Conservation (phyloP, 2,888 invertebrate species). For the Gastracanthus pulcherrimus region DNA sequence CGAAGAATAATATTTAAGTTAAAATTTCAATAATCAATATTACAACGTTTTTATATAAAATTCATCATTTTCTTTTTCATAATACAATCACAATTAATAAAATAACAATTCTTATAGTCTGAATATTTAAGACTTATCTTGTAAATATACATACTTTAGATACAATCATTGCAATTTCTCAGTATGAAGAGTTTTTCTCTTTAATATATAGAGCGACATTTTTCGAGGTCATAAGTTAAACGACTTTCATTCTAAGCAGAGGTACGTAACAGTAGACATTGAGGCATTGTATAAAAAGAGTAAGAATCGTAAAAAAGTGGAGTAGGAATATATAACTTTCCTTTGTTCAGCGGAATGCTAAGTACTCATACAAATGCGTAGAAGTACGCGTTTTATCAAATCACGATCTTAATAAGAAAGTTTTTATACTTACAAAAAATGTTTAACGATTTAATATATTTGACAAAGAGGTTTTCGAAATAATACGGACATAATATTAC, state of each 20-base stretch:
- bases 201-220: not conserved
- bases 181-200: not conserved
- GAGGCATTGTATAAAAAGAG: slow-evolving; percentile 49
- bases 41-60: not conserved
- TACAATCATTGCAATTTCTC: not conserved
- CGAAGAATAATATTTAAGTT: slow-evolving; percentile 5
- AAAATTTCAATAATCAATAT: no score
- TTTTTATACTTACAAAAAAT: no score
- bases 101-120: not conserved
- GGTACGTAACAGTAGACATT: slow-evolving; percentile 42
- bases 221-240: slow-evolving; percentile 32
- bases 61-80: not conserved
- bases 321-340: not conserved
- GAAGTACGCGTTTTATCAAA: no score
- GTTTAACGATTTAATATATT: no score
- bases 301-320: slow-evolving; percentile 32
- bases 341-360: not conserved
- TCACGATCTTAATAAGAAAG: no score
- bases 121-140: not conserved
- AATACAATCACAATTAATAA: not conserved
- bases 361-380: no score
- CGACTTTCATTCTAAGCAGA: slow-evolving; percentile 58
- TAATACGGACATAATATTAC: no score
- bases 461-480: no score
- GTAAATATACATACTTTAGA: not conserved